Conservation (phyloP, 2,113 vertebrate genomes). For the Terrapene triunguis region DNA sequence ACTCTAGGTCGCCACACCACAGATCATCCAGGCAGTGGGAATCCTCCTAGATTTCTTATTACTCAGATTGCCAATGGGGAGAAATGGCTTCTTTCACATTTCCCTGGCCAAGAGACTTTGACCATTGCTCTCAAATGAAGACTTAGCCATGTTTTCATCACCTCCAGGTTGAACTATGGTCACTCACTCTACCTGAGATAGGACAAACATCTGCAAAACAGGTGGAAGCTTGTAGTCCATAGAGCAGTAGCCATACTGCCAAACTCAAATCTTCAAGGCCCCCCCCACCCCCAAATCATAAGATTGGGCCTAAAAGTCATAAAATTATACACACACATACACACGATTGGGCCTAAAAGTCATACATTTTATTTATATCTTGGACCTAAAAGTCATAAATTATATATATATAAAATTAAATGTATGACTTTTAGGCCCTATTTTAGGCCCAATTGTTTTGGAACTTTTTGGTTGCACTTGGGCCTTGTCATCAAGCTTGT, state of each 20-base stretch:
- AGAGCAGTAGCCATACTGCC: not conserved
- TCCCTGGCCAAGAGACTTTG: not conserved
- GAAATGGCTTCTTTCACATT: not conserved
- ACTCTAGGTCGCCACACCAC: rapidly evolving
- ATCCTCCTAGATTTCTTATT: no score
- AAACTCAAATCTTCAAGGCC: not conserved
- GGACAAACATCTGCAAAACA: not conserved
- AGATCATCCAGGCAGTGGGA: rapidly evolving
- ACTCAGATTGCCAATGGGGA: not conserved
- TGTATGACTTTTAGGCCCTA: no score
- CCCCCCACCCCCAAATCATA: no score
- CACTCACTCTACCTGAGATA: rapidly evolving
- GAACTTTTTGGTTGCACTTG: not conserved
- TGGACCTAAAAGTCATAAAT: no score
- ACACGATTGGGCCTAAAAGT: no score
- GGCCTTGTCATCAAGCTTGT: not conserved
- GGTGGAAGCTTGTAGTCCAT: no score
- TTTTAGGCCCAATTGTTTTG: no score
- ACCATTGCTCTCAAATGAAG: not conserved
- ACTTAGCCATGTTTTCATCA: rapidly evolving
- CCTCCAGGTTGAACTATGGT: rapidly evolving
- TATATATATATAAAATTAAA: no score
- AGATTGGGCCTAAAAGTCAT: no score
- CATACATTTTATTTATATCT: no score
- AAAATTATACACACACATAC: no score